phyloP scores from a whole-genome alignment of 2,888 invertebrate genomes.

The Eumerus sabulonum region DNA sequence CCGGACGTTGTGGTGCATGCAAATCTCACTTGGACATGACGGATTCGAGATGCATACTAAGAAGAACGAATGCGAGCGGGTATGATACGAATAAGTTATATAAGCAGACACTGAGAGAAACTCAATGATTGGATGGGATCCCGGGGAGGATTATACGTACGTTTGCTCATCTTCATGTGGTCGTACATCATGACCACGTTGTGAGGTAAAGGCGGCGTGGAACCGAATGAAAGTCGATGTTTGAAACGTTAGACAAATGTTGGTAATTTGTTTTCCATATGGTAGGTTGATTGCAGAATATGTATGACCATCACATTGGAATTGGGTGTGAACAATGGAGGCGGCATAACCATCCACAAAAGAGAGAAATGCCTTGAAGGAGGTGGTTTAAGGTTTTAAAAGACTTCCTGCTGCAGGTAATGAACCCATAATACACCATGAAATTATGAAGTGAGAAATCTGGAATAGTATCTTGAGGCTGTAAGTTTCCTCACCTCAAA shows the following conservation, averaged over 20 bases:
- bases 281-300: slow-evolving; percentile 6
- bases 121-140: slow-evolving; percentile 16
- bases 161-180: slow-evolving; percentile 1
- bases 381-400: too few relatives aligned
- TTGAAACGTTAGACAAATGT: slow-evolving; percentile 35
- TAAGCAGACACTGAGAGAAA: slow-evolving; percentile 26
- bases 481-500: too few relatives aligned
- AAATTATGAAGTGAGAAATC: too few relatives aligned
- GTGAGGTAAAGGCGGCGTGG: slow-evolving; percentile 4
- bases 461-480: too few relatives aligned
- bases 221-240: slow-evolving; percentile 39
- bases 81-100: slow-evolving; percentile 56
- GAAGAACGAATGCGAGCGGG: slow-evolving; percentile 38
- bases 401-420: too few relatives aligned
- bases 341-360: not conserved
- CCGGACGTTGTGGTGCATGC: slow-evolving; percentile 46
- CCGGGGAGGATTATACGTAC: slow-evolving; percentile 25
- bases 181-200: not conserved
- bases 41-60: slow-evolving; percentile 56
- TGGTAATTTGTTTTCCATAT: slow-evolving; percentile 27
- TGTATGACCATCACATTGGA: slow-evolving; percentile 5
- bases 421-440: too few relatives aligned
- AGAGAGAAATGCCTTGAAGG: too few relatives aligned
- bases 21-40: slow-evolving; percentile 25
- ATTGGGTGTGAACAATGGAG: slow-evolving; percentile 16